Conservation (phyloP, 53 echinoderm and acorn worm species). For the Mesocentrotus franciscanus region DNA sequence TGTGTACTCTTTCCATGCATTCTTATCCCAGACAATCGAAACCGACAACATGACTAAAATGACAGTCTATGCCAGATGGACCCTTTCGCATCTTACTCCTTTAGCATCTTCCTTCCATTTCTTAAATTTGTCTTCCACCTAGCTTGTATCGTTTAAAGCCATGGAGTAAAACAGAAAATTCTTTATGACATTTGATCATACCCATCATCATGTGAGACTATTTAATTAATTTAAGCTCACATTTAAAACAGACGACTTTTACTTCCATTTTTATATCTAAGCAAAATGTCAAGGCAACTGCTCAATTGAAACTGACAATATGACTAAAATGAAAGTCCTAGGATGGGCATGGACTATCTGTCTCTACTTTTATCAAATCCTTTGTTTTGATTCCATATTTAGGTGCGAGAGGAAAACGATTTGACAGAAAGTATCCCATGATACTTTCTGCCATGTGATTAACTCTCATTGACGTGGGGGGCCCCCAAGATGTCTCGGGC, state of each 20-base stretch:
- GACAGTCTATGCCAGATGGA: neutral
- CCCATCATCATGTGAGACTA: neutral
- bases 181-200: neutral
- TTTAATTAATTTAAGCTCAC: neutral
- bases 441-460: neutral
- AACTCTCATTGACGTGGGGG: neutral
- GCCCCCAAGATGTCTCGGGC: neutral
- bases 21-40: conserved; percentile 21
- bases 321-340: neutral
- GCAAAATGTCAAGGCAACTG: neutral
- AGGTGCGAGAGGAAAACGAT: neutral
- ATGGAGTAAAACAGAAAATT: neutral
- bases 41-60: conserved; percentile 26
- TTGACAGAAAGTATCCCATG: neutral
- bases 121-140: neutral
- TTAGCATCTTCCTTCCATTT: conserved; percentile 3
- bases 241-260: neutral
- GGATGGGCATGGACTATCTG: neutral
- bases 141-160: neutral
- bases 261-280: neutral
- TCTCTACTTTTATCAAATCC: neutral
- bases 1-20: neutral
- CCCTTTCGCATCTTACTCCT: neutral
- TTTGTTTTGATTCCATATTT: neutral
- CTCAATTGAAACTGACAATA: neutral